Evolutionary conservation across 1,140 invertebrate species (phyloP).

Genomic region (Ptiloglossa arizonensis): DNA sequence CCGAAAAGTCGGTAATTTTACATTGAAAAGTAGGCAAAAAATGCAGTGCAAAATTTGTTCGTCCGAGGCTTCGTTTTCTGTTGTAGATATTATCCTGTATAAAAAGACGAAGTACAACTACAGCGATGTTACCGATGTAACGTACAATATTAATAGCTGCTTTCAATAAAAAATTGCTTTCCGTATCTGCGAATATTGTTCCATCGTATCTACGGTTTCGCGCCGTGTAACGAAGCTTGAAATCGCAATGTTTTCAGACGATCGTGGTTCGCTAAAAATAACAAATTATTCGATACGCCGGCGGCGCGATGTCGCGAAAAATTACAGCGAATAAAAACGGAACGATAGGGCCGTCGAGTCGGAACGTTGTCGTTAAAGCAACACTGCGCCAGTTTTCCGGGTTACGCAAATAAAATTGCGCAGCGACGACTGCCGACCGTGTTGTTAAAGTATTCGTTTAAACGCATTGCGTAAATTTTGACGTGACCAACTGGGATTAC

Average conservation of each 20-base stretch:
- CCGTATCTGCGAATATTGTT: not conserved
- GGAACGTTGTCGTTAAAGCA: not conserved
- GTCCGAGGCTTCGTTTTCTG: too few species aligned
- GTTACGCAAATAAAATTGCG: constrained; percentile 21
- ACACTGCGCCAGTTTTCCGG: not conserved
- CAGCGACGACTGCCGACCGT: not conserved
- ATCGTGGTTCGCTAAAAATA: not conserved
- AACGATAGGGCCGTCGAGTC: not conserved
- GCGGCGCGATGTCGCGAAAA: not conserved
- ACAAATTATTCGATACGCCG: not conserved
- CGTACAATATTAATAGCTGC: too few species aligned
- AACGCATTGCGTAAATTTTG: not conserved
- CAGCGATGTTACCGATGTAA: too few species aligned
- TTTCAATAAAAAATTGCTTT: not conserved
- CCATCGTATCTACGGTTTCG: not conserved
- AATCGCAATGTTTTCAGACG: not conserved
- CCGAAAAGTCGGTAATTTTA: too few species aligned
- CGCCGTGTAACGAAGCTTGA: not conserved
- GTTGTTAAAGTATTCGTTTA: not conserved
- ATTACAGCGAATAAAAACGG: not conserved
- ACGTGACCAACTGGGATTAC: not conserved
- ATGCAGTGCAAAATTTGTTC: too few species aligned
- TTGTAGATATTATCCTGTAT: too few species aligned
- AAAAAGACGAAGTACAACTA: too few species aligned
- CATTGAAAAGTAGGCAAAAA: too few species aligned